Conservation (phyloP, 1,140 invertebrate genomes). For the Bombus difficillimus region DNA sequence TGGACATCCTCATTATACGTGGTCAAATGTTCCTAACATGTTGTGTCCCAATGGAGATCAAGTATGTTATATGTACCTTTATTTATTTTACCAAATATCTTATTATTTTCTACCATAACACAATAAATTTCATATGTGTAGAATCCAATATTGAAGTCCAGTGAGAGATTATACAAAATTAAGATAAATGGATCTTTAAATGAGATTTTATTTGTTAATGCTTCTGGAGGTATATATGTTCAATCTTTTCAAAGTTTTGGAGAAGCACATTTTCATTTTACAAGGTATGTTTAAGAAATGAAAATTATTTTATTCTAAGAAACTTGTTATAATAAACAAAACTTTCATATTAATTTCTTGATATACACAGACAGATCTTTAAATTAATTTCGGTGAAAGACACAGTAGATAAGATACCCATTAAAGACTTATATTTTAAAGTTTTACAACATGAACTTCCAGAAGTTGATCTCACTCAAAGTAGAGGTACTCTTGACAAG, state of each 20-base stretch:
- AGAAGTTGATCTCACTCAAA: conserved; percentile 77
- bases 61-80: conserved; percentile 55
- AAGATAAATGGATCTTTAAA: conserved; percentile 38
- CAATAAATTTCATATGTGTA: conserved; percentile 24
- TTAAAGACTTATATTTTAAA: conserved; percentile 57
- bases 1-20: conserved; percentile 73
- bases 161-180: conserved; percentile 77
- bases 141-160: conserved; percentile 76
- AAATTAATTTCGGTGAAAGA: conserved; percentile 63
- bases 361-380: conserved; percentile 68
- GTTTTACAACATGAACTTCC: conserved; percentile 77
- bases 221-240: conserved; percentile 78
- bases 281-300: conserved; percentile 61
- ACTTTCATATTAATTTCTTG: conserved; percentile 12
- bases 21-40: conserved; percentile 78
- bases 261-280: conserved; percentile 78
- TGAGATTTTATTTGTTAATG: conserved; percentile 74
- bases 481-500: conserved; percentile 74
- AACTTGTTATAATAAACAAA: conserved; percentile 15
- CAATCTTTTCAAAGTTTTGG: conserved; percentile 80
- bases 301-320: conserved; percentile 21
- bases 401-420: conserved; percentile 60
- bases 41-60: conserved; percentile 76
- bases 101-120: neutral
- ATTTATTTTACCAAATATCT: neutral